Evolutionary conservation across 2,113 vertebrate species (phyloP).

Genomic region (Megalops atlanticus): DNA sequence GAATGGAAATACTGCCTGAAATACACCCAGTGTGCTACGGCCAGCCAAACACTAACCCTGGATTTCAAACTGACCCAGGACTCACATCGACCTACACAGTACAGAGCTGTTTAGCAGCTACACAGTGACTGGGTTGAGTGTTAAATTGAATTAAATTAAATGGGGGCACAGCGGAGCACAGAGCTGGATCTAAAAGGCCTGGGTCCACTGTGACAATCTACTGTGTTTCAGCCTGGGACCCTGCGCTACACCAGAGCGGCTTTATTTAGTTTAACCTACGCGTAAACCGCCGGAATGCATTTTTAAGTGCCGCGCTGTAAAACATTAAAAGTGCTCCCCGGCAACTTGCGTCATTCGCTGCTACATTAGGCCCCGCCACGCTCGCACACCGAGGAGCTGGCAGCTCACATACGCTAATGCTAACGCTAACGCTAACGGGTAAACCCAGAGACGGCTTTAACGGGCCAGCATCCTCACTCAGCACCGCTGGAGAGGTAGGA

Average conservation of each 20-base stretch:
- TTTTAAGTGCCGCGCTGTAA: conserved; percentile 55
- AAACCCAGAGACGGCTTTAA: neutral
- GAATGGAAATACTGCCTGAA: neutral
- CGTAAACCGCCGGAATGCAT: conserved; percentile 53
- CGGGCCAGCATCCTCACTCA: neutral
- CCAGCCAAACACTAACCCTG: neutral
- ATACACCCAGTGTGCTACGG: neutral
- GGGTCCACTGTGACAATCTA: neutral
- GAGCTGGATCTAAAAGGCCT: neutral
- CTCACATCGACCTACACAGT: neutral
- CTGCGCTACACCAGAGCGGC: conserved; percentile 55
- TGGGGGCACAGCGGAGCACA: neutral
- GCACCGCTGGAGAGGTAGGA: neutral
- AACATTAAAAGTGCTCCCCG: conserved; percentile 56
- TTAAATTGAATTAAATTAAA: neutral
- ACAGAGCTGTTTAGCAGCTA: neutral
- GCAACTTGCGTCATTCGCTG: conserved; percentile 47
- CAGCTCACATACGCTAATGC: too few species aligned
- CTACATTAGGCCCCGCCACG: conserved; percentile 35
- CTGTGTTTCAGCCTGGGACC: neutral
- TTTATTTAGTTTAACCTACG: conserved; percentile 59
- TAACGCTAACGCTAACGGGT: too few species aligned
- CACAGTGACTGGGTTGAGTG: too few species aligned
- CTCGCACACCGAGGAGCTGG: conserved; percentile 22
- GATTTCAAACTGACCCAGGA: neutral